phyloP scores from a whole-genome alignment of 2,113 vertebrate genomes.

The Alligator sinensis region DNA sequence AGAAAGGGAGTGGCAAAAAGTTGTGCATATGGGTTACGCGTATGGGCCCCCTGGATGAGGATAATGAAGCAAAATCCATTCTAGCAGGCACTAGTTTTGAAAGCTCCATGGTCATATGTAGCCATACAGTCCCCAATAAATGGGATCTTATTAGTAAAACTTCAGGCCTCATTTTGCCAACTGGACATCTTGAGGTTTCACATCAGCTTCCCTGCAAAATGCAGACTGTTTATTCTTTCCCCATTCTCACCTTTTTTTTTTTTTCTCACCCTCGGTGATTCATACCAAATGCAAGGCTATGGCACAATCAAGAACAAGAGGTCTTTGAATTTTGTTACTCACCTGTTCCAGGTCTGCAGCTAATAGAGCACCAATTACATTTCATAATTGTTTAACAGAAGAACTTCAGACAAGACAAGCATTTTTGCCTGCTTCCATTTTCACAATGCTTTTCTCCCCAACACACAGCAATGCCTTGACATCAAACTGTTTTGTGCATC shows the following conservation, averaged over 20 bases:
- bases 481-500: neutral
- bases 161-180: neutral
- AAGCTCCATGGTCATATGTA: neutral
- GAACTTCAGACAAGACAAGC: neutral
- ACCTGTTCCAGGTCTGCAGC: neutral
- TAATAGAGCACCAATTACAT: neutral
- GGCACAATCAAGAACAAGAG: neutral
- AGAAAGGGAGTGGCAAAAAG: neutral
- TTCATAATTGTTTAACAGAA: neutral
- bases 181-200: neutral
- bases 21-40: neutral
- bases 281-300: neutral
- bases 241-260: no score
- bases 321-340: neutral
- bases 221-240: neutral
- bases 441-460: neutral
- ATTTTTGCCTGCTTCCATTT: neutral
- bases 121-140: neutral
- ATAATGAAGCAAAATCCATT: neutral
- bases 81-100: accelerated
- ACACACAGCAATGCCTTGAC: accelerated
- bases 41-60: neutral
- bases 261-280: neutral
- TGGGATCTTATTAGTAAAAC: neutral
- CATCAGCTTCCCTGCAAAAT: neutral